Percentiles rank a stretch among this genome's conserved stretches.
Conservation (phyloP, 1,140 invertebrate species). For the Drosophila nannoptera region DNA sequence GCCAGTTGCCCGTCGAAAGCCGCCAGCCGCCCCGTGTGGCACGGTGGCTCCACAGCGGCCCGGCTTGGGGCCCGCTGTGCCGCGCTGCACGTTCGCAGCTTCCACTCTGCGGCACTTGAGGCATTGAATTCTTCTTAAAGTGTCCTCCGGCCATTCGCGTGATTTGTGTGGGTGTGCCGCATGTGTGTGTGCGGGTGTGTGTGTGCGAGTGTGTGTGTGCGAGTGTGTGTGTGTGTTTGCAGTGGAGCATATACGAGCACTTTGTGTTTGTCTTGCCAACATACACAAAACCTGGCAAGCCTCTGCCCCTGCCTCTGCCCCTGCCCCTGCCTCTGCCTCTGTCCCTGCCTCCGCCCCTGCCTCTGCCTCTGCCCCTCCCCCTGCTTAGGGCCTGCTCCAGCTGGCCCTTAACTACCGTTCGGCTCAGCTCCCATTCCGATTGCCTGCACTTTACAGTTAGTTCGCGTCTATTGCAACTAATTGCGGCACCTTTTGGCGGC, state of each 20-base stretch:
- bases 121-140: conserved; percentile 77
- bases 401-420: conserved; percentile 22
- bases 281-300: conserved; percentile 52
- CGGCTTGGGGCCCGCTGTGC: conserved; percentile 5
- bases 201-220: conserved; percentile 30
- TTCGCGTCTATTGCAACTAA: conserved; percentile 16
- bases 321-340: no score
- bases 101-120: conserved; percentile 33
- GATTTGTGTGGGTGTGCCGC: conserved; percentile 53
- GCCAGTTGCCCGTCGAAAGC: background rate
- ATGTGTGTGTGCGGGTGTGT: conserved; percentile 15
- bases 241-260: conserved; percentile 52
- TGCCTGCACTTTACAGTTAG: background rate
- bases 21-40: background rate
- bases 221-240: conserved; percentile 49
- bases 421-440: background rate
- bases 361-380: conserved; percentile 2
- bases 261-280: conserved; percentile 74
- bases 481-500: conserved; percentile 15
- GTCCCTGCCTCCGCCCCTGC: no score
- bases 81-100: conserved; percentile 18
- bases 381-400: background rate
- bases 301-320: conserved; percentile 5
- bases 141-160: conserved; percentile 64
- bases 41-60: background rate